A percentile compares a stretch with the other conserved stretches of the same genome.
These are phyloP conservation scores for Nomada fucata DNA, from an alignment of 2,888 invertebrate genomes.

Conservation along the genomic window DNA sequence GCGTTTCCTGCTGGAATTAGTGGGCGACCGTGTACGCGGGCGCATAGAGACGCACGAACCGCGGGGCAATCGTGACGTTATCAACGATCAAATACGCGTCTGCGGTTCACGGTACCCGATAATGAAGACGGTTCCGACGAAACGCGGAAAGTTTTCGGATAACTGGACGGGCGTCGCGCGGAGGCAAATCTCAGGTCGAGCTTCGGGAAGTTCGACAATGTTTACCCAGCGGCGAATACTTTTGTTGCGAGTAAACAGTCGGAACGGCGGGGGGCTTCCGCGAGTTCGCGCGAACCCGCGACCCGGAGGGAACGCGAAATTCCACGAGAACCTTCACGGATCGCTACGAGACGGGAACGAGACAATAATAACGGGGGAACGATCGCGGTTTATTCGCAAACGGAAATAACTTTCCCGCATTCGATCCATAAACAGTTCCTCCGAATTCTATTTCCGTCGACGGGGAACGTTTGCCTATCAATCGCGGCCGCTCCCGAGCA, in stretches of 20 bases:
- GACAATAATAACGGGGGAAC: slow-evolving; percentile 37
- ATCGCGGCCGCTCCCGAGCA: slow-evolving; percentile 25
- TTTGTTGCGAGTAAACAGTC: too few species aligned
- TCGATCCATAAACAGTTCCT: slow-evolving; percentile 60
- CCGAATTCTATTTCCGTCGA: slow-evolving; percentile 63
- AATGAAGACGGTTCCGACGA: slow-evolving; percentile 21
- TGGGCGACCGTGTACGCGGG: background rate
- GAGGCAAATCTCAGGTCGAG: background rate
- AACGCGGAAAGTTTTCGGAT: slow-evolving; percentile 49
- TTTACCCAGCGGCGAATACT: too few species aligned
- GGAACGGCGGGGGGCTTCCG: too few species aligned
- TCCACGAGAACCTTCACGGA: background rate
- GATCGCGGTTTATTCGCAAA: slow-evolving; percentile 5
- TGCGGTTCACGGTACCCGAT: slow-evolving; percentile 39
- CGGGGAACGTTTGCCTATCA: slow-evolving; percentile 43
- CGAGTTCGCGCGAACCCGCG: background rate
- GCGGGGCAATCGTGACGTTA: slow-evolving; percentile 30
- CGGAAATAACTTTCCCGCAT: slow-evolving; percentile 51
- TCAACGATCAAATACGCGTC: slow-evolving; percentile 53
- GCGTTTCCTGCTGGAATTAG: slow-evolving; percentile 29
- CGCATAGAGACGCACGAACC: background rate
- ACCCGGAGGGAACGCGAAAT: slow-evolving; percentile 7
- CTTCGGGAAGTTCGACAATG: too few species aligned
- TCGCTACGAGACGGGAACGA: slow-evolving; percentile 10
- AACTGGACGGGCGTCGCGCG: background rate